These are phyloP conservation scores for Eurytoma californica DNA, from an alignment of 2,888 invertebrate species.

Conservation along the genomic window DNA sequence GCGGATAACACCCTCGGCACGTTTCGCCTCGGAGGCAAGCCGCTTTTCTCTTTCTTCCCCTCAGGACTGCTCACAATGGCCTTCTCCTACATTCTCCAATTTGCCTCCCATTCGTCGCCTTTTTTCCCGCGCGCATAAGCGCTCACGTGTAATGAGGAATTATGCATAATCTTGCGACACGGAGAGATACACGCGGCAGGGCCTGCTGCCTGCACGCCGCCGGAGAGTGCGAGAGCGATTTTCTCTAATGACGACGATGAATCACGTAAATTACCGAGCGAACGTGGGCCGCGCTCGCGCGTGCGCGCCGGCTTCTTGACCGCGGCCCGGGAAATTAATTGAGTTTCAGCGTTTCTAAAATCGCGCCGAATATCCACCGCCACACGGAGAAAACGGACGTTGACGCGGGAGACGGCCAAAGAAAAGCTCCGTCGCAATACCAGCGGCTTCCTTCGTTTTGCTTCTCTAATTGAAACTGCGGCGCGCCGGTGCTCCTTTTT, in stretches of 20 bases:
- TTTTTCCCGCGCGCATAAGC: not conserved
- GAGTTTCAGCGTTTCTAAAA: conserved; percentile 17
- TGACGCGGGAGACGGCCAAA: not conserved
- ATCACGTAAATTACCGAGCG: conserved; percentile 22
- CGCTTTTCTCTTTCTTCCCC: conserved; percentile 5
- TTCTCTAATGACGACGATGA: conserved; percentile 34
- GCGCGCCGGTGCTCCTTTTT: no score
- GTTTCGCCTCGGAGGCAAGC: conserved; percentile 39
- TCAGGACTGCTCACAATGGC: not conserved
- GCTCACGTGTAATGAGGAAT: conserved; percentile 12
- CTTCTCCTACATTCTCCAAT: conserved; percentile 2
- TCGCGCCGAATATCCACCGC: no score
- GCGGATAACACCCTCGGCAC: conserved; percentile 59
- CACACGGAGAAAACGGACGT: no score
- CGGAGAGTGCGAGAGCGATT: conserved; percentile 9
- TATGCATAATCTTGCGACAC: conserved; percentile 41
- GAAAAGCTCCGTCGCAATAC: not conserved
- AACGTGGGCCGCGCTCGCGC: not conserved
- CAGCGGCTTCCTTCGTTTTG: not conserved
- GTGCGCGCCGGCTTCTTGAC: not conserved
- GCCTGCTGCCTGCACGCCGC: not conserved
- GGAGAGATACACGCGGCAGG: not conserved
- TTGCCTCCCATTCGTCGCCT: not conserved
- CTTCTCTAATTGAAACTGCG: no score
- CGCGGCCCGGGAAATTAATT: conserved; percentile 39